A percentile compares a stretch with the other conserved stretches of the same genome.
Conservation (phyloP, 2,113 vertebrate species). For the Pycnonotus jocosus region DNA sequence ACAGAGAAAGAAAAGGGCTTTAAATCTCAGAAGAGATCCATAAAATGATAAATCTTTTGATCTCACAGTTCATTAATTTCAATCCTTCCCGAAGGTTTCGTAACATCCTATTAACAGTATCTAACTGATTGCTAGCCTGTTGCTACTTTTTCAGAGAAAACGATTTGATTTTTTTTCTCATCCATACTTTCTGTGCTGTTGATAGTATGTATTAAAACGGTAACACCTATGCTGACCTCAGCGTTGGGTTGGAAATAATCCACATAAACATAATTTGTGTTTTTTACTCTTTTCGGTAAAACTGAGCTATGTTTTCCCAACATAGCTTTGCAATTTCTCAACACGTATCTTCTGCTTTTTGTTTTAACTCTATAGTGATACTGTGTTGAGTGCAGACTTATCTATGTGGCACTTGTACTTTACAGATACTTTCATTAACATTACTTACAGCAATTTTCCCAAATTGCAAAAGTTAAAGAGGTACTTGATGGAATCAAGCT, state of each 20-base stretch:
- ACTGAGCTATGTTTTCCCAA: neutral
- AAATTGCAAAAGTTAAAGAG: neutral
- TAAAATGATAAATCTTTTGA: neutral
- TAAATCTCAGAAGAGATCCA: neutral
- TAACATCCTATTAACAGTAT: neutral
- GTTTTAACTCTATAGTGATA: neutral
- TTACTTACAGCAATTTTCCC: too few relatives aligned
- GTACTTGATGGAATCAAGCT: neutral
- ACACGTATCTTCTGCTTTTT: neutral
- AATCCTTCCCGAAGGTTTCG: neutral
- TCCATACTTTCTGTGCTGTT: neutral
- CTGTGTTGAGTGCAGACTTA: neutral
- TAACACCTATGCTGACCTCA: neutral
- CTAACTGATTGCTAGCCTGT: neutral
- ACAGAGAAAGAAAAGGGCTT: neutral
- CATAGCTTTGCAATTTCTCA: neutral
- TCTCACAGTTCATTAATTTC: neutral
- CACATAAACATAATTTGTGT: neutral
- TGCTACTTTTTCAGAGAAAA: neutral
- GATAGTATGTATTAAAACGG: neutral
- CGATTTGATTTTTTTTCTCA: neutral
- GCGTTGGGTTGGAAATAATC: neutral
- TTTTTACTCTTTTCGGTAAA: neutral
- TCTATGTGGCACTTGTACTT: neutral
- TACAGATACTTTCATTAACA: neutral